Base-by-base conservation (phyloP, 2,113 vertebrate genomes). In the Propithecus coquereli region DNA sequence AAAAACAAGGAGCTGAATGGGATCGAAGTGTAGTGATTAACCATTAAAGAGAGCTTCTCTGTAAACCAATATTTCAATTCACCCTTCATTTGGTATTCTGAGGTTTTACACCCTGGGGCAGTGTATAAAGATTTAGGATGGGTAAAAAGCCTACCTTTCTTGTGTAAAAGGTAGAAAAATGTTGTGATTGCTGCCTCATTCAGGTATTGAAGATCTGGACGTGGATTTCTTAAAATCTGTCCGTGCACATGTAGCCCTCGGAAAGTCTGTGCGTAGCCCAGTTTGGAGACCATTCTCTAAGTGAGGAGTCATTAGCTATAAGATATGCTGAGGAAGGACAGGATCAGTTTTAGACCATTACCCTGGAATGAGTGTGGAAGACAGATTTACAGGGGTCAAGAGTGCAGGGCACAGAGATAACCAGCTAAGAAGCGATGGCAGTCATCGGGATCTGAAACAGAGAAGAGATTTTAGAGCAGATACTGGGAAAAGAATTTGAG, bases 401-500 rank as follows among this genome's bases (percentile, higher is more conserved):
- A 89, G 50, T 73, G 6, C 23, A 96, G 43, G 11, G 8, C 30
- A 52, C 45, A 40, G 30, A 74, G 12, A 71, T 79, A 57, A 65
- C 14, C 37, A 90, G 27, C 37, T 91, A 61, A 50, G 63, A 88
- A 66, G 13, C 12, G 50, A 43, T 3, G 82, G n/a, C 6, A 91
- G 17, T 70, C 68, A n/a, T 14, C 34, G 6, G 8, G 17, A 84
- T 70, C 82, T 91, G 65, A 94, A 89, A 91, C 17, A 91, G 37
- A 23, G 32, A 57, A 87, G 34, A 95, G 16, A 82, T 80, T 87
- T 90, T 63, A 16, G 17, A 45, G 52, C 40, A 77, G 76, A 43
- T 88, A 73, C 37, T 77, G 54, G 14, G 17, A 30, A 91, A 95
- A 87, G 22, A 61, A 84, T 92, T 90, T 90, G 40, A 96, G n/a